phyloP scores from a whole-genome alignment of 2,797 vertebrate species.

The Phoeniculus purpureus region DNA sequence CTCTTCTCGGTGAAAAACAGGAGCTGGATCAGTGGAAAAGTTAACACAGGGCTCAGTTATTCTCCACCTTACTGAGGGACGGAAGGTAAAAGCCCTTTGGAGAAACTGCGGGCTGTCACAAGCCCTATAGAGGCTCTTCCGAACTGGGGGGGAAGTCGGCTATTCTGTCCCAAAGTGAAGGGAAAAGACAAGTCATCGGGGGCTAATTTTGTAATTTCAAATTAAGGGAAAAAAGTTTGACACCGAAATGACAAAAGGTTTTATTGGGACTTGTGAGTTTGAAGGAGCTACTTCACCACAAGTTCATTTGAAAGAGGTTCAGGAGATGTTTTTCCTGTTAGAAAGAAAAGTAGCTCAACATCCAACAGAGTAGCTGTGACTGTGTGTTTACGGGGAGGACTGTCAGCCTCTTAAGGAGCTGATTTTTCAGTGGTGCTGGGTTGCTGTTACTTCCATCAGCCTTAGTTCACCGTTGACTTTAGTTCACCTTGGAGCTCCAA shows the following conservation, averaged over 20 bases:
- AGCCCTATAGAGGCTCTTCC: neutral
- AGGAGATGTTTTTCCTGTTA: neutral
- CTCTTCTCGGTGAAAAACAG: neutral
- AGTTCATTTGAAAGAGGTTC: neutral
- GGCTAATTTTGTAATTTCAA: neutral
- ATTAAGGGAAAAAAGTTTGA: neutral
- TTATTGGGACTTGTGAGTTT: neutral
- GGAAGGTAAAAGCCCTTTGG: constrained; percentile 9
- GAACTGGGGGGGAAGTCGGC: neutral
- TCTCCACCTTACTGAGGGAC: neutral
- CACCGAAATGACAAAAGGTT: neutral
- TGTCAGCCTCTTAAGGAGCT: neutral
- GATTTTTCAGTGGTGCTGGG: neutral
- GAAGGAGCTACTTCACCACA: neutral
- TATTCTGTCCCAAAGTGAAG: neutral
- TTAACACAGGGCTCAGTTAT: neutral
- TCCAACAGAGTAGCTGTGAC: neutral
- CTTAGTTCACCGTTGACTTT: neutral
- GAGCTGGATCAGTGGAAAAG: neutral
- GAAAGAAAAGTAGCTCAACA: neutral
- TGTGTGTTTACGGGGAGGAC: constrained; percentile 6
- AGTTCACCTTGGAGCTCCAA: neutral
- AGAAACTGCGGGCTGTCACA: neutral
- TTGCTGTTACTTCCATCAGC: neutral
- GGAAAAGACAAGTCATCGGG: neutral